phyloP scores from a whole-genome alignment of 2,888 invertebrate species.

The Cosmia pyralina region DNA sequence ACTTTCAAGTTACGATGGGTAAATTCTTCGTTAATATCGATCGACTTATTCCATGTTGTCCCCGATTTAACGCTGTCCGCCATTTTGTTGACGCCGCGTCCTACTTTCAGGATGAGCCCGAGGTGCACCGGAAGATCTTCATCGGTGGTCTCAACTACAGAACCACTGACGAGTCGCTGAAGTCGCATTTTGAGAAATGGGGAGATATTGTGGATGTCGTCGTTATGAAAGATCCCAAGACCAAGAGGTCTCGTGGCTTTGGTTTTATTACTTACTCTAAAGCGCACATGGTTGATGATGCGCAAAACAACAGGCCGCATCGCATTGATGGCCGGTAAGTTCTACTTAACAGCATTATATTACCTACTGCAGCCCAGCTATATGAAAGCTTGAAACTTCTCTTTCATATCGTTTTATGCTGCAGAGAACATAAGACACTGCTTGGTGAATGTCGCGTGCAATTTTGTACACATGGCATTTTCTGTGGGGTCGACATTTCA shows the following conservation, averaged over 20 bases:
- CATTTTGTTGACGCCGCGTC: conserved; percentile 85
- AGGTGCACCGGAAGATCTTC: conserved; percentile 97
- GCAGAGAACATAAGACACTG: conserved; percentile 81
- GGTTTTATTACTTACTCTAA: conserved; percentile 99
- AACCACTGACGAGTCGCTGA: conserved; percentile 97
- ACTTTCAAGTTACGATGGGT: too few species aligned
- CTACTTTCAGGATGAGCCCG: conserved; percentile 92
- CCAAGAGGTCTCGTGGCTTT: conserved; percentile 98
- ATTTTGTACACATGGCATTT: conserved; percentile 83
- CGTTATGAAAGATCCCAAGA: conserved; percentile 98
- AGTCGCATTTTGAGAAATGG: conserved; percentile 99
- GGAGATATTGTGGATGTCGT: conserved; percentile 99
- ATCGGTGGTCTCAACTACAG: conserved; percentile 98
- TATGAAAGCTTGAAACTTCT: conserved; percentile 76
- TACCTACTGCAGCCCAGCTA: conserved; percentile 84
- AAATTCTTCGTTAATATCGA: background rate
- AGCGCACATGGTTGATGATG: conserved; percentile 98
- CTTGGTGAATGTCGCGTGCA: conserved; percentile 86
- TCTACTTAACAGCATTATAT: background rate
- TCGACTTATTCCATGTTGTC: background rate
- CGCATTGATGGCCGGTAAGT: conserved; percentile 95
- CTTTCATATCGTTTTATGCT: conserved; percentile 87
- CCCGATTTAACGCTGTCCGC: conserved; percentile 73
- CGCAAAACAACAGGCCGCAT: conserved; percentile 97
- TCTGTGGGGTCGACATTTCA: conserved; percentile 83